Evolutionary conservation across 2,888 invertebrate genomes (phyloP).

Genomic region (Hypomecis punctinalis): DNA sequence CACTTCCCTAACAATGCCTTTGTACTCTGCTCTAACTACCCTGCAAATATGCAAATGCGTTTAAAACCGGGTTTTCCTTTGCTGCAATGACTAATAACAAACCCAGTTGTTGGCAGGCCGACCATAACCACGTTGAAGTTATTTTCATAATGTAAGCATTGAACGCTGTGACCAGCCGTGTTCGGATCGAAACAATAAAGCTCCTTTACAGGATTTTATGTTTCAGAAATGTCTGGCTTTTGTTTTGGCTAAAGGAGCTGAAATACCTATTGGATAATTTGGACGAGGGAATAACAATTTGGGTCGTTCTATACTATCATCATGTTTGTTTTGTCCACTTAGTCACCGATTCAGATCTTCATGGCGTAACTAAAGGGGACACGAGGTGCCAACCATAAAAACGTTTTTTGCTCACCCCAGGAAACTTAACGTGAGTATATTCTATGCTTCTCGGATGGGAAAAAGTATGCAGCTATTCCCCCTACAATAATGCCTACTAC

Average conservation of each 20-base stretch:
- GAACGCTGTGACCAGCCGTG: constrained; percentile 3
- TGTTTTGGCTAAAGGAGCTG: background rate
- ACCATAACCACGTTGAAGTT: constrained; percentile 2
- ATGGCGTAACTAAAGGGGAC: background rate
- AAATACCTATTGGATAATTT: background rate
- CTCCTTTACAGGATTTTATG: constrained; percentile 15
- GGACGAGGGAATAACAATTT: background rate
- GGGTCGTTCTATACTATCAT: background rate
- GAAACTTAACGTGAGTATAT: no score
- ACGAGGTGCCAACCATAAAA: no score
- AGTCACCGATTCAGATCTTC: background rate
- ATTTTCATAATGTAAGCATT: constrained; percentile 12
- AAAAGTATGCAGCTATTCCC: no score
- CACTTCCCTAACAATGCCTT: no score
- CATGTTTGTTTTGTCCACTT: background rate
- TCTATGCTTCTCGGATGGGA: no score
- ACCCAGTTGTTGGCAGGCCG: background rate
- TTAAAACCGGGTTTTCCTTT: background rate
- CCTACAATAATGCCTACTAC: no score
- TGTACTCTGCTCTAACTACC: no score
- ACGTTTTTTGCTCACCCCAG: no score
- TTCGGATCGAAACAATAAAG: constrained; percentile 10
- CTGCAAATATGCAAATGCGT: no score
- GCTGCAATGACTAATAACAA: background rate
- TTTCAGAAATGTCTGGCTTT: constrained; percentile 1